phyloP scores from a whole-genome alignment of 2,113 vertebrate genomes.

The Melanocharis versteri region DNA sequence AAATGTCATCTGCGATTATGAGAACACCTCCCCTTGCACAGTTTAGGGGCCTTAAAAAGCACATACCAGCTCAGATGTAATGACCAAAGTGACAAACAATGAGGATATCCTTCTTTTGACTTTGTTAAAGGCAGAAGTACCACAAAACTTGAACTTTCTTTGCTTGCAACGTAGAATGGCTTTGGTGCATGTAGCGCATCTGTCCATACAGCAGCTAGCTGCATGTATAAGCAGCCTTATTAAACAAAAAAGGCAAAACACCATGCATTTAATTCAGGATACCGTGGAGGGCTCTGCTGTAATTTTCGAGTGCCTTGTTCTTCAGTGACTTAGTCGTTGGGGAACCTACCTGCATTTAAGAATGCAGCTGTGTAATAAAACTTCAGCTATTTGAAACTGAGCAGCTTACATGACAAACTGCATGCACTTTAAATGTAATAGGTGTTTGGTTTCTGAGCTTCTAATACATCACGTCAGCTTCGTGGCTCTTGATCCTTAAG shows the following conservation, averaged over 20 bases:
- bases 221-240: conserved; percentile 36
- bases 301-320: neutral
- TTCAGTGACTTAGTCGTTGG: neutral
- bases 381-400: neutral
- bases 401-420: conserved; percentile 43
- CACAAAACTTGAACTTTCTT: neutral
- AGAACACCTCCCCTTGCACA: neutral
- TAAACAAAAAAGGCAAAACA: neutral
- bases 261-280: neutral
- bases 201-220: conserved; percentile 35
- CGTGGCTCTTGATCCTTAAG: neutral
- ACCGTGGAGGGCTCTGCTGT: neutral
- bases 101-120: neutral
- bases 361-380: neutral
- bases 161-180: conserved; percentile 63
- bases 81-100: neutral
- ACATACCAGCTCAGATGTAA: neutral
- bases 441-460: conserved; percentile 45
- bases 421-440: conserved; percentile 15
- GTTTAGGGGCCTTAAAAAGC: neutral
- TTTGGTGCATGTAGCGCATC: conserved; percentile 44
- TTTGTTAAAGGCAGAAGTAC: neutral
- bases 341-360: neutral
- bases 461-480: conserved; percentile 10
- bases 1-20: neutral